phyloP scores from a whole-genome alignment of 2,113 vertebrate genomes.

The Tapirus terrestris region DNA sequence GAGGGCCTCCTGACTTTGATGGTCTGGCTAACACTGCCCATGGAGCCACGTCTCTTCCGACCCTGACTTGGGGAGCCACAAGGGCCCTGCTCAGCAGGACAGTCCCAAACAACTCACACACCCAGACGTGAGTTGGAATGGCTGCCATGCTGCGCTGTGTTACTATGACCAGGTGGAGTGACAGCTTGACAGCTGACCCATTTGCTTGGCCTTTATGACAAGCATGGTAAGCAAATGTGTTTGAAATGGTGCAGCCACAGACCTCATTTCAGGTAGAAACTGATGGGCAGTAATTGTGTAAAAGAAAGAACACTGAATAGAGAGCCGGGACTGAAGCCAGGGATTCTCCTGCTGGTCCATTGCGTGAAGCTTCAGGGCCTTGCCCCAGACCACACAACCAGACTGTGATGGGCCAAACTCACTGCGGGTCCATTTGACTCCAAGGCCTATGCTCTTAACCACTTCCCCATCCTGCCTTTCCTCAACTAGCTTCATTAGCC shows the following conservation, averaged over 20 bases:
- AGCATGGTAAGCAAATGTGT: not conserved
- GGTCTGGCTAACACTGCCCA: not conserved
- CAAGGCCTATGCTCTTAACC: not conserved
- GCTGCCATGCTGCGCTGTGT: not conserved
- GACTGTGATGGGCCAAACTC: not conserved
- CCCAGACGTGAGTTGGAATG: not conserved
- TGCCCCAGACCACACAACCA: not conserved
- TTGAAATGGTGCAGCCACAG: not conserved
- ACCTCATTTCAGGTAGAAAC: not conserved
- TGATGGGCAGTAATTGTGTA: not conserved
- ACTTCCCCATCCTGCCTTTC: not conserved
- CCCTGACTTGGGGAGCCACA: not conserved
- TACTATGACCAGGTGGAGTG: not conserved
- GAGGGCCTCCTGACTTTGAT: not conserved
- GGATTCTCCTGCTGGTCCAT: not conserved
- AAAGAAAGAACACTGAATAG: not conserved
- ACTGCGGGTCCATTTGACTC: not conserved
- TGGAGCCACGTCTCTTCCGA: fast-evolving
- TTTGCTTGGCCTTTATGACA: not conserved
- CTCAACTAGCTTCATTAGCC: not conserved
- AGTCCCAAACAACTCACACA: fast-evolving
- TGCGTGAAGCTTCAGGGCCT: not conserved
- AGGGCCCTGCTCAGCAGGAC: no score
- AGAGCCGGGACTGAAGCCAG: not conserved
- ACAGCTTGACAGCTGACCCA: not conserved